Conservation (phyloP, 2,113 vertebrate genomes). For the Platycercus adscitus region DNA sequence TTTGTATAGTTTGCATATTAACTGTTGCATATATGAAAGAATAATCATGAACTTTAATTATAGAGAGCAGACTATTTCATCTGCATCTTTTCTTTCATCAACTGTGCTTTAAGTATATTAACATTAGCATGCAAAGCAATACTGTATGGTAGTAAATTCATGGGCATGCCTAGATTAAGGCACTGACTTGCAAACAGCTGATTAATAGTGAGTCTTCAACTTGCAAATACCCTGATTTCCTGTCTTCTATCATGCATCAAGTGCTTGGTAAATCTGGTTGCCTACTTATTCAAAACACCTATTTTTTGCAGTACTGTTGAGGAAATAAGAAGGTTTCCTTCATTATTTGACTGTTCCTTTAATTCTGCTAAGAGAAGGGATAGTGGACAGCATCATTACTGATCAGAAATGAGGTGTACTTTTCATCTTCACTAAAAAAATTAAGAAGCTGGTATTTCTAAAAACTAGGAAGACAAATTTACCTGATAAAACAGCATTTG, state of each 20-base stretch:
- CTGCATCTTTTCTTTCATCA: background rate
- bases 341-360: background rate
- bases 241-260: background rate
- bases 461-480: background rate
- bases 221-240: background rate
- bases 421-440: background rate
- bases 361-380: background rate
- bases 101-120: background rate
- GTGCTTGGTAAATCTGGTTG: background rate
- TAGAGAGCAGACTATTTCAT: background rate
- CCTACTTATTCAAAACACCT: background rate
- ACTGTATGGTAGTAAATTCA: background rate
- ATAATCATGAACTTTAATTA: constrained; percentile 8
- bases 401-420: background rate
- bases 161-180: background rate
- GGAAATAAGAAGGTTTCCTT: background rate
- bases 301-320: background rate
- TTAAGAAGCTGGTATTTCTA: background rate
- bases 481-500: background rate
- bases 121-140: background rate
- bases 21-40: background rate
- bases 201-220: background rate
- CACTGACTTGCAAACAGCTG: background rate
- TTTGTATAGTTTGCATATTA: background rate
- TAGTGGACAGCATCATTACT: background rate